Percentiles rank a stretch among this genome's conserved stretches.
Evolutionary conservation across 2,888 invertebrate genomes (phyloP).

Genomic region (Lasius platythorax): DNA sequence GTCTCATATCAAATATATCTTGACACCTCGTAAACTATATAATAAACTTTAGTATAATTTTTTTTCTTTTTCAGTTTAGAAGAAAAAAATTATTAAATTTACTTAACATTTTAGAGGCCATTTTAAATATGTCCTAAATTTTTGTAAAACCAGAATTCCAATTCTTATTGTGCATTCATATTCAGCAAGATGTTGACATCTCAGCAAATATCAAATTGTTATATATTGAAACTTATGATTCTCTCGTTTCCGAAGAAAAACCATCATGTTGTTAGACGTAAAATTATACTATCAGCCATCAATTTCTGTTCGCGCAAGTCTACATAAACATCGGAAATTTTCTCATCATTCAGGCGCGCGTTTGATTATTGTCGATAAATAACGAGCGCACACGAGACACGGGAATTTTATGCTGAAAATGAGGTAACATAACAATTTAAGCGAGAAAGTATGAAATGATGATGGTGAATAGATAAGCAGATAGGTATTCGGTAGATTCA

Average conservation of each 20-base stretch:
- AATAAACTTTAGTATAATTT: background rate
- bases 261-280: background rate
- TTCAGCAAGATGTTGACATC: background rate
- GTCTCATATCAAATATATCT: background rate
- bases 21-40: background rate
- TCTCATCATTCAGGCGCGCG: background rate
- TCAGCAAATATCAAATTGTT: background rate
- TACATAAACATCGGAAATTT: conserved; percentile 2
- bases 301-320: background rate
- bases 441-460: conserved; percentile 7
- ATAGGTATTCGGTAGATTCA: conserved; percentile 20
- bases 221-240: background rate
- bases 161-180: background rate
- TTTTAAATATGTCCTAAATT: no score
- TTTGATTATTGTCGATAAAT: conserved; percentile 35
- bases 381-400: background rate
- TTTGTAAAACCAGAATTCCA: background rate
- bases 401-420: background rate
- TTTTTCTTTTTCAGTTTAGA: background rate
- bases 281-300: background rate
- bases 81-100: background rate
- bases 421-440: conserved; percentile 21
- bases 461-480: background rate
- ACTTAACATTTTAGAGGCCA: no score
- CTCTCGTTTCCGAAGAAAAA: conserved; percentile 4